These are phyloP conservation scores for Papilio helenus DNA, from an alignment of 1,140 invertebrate species.

Conservation along the genomic window DNA sequence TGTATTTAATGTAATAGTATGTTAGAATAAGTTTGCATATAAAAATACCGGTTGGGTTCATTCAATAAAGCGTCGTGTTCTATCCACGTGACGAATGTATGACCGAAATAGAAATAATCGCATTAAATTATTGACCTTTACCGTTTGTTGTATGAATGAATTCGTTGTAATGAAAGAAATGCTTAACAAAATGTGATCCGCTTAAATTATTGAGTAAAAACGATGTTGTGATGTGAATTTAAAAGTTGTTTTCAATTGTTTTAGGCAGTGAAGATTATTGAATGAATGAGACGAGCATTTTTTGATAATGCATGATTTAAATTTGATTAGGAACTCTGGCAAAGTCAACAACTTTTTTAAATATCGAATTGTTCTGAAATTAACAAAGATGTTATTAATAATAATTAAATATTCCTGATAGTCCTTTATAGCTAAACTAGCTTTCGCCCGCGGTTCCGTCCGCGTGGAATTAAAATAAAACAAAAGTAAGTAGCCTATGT, in stretches of 20 bases:
- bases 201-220: background rate
- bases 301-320: background rate
- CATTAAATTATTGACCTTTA: constrained; percentile 50
- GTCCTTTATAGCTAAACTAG: too few species aligned
- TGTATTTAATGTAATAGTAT: background rate
- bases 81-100: constrained; percentile 50
- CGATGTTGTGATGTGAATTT: background rate
- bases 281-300: background rate
- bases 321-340: too few species aligned
- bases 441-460: too few species aligned
- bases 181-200: background rate
- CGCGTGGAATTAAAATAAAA: too few species aligned
- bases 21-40: constrained; percentile 49
- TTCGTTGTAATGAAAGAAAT: constrained; percentile 17
- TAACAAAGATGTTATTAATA: too few species aligned
- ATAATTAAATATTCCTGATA: too few species aligned
- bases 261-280: background rate
- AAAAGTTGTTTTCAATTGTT: background rate
- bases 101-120: constrained; percentile 45
- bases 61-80: constrained; percentile 51
- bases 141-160: constrained; percentile 43
- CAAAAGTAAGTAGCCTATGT: too few species aligned
- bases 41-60: constrained; percentile 65
- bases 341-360: too few species aligned
- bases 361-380: too few species aligned